Evolutionary conservation across 2,797 vertebrate species (phyloP).

Genomic region (Octomys mimax): DNA sequence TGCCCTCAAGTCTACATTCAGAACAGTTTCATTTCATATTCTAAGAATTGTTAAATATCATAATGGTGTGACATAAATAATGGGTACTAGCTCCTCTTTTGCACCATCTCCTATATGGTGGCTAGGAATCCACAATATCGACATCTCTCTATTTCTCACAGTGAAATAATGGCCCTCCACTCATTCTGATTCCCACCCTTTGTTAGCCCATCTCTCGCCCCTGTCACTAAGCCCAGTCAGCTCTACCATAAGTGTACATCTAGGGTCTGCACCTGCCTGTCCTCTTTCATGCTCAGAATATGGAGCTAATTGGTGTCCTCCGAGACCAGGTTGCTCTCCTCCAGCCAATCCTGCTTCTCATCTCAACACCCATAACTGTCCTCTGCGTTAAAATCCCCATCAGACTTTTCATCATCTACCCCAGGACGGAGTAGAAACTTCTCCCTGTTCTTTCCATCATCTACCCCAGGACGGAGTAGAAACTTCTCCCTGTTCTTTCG

Average conservation of each 20-base stretch:
- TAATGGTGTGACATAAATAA: neutral
- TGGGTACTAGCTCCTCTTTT: neutral
- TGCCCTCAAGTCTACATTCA: neutral
- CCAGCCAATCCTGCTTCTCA: neutral
- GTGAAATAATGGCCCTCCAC: neutral
- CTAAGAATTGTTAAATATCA: neutral
- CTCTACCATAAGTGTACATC: neutral
- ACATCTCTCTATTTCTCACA: neutral
- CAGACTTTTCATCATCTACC: neutral
- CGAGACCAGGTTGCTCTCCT: neutral
- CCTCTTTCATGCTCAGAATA: neutral
- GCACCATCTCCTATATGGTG: neutral
- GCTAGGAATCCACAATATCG: neutral
- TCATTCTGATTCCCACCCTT: neutral
- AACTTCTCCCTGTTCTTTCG: neutral
- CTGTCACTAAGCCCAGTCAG: neutral
- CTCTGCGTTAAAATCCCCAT: neutral
- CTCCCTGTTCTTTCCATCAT: neutral
- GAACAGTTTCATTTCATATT: neutral
- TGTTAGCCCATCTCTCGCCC: neutral
- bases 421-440: neutral
- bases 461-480: neutral
- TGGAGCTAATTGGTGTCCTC: neutral
- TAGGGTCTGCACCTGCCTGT: neutral
- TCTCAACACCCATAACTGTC: neutral